Conservation (phyloP, 2,888 invertebrate species). For the Camptogramma bilineatum region DNA sequence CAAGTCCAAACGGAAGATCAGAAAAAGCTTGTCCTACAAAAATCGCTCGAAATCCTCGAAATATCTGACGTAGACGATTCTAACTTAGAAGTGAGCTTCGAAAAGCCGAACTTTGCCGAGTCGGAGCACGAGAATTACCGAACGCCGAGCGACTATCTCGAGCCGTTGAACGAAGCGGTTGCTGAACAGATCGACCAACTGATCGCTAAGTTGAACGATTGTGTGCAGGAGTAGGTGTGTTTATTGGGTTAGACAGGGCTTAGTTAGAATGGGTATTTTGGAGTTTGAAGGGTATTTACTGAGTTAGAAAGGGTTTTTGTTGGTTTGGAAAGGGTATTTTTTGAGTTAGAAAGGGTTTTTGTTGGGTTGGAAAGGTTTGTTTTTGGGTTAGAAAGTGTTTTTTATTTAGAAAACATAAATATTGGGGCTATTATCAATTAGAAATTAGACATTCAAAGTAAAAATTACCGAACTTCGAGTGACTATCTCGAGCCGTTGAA, state of each 20-base stretch:
- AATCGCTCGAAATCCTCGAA: constrained; percentile 70
- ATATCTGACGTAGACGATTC: constrained; percentile 55
- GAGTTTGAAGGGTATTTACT: neutral
- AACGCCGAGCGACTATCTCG: constrained; percentile 73
- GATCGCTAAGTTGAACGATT: constrained; percentile 72
- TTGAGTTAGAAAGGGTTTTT: neutral
- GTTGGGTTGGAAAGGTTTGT: too few relatives aligned
- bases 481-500: constrained; percentile 73
- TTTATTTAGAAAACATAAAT: neutral
- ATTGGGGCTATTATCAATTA: too few relatives aligned
- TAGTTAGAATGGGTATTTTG: neutral
- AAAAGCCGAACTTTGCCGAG: constrained; percentile 65
- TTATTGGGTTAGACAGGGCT: neutral
- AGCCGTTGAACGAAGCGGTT: constrained; percentile 71
- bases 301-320: neutral
- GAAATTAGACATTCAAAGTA: too few relatives aligned
- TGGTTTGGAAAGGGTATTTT: neutral
- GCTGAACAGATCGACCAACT: constrained; percentile 75
- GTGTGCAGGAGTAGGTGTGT: constrained; percentile 60
- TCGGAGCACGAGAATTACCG: constrained; percentile 69
- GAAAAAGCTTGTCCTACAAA: constrained; percentile 58
- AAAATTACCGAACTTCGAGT: constrained; percentile 71
- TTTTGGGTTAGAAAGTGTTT: too few relatives aligned
- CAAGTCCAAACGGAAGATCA: constrained; percentile 60
- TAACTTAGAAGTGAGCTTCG: constrained; percentile 69